phyloP scores from a whole-genome alignment of 64 coral and sea anemone species.

The Porites australiensis region DNA sequence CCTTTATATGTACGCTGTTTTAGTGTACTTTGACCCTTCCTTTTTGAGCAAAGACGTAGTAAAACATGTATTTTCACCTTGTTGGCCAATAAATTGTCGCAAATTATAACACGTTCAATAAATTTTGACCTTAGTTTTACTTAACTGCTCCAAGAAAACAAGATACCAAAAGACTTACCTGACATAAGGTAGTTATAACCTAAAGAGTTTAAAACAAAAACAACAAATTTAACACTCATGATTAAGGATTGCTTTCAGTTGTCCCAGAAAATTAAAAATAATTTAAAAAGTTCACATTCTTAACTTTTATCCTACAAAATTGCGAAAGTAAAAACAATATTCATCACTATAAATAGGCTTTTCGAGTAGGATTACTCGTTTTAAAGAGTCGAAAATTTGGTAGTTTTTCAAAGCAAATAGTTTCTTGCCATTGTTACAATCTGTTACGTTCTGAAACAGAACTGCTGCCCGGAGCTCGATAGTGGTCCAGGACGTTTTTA shows the following conservation, averaged over 20 bases:
- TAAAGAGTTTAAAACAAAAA: not conserved
- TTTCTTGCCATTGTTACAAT: not conserved
- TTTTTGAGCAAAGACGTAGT: too few relatives aligned
- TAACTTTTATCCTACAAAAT: not conserved
- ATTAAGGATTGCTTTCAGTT: not conserved
- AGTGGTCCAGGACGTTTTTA: not conserved
- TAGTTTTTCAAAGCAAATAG: too few relatives aligned
- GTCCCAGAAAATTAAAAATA: not conserved
- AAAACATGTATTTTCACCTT: too few relatives aligned
- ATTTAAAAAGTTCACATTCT: not conserved
- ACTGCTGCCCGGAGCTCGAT: not conserved
- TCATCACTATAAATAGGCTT: not conserved
- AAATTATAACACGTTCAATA: too few relatives aligned
- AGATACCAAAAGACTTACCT: not conserved
- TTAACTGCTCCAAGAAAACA: not conserved
- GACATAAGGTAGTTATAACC: conserved; percentile 1
- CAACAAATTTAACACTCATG: not conserved
- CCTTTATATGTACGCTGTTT: too few relatives aligned
- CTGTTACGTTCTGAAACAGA: not conserved
- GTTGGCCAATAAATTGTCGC: too few relatives aligned
- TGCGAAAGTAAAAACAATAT: not conserved
- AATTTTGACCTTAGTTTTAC: not conserved
- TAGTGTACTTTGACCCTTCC: too few relatives aligned
- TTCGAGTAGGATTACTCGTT: too few relatives aligned
- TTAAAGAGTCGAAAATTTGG: too few relatives aligned